Evolutionary conservation across 1,140 invertebrate species (phyloP).

Genomic region (Aphis gossypii): DNA sequence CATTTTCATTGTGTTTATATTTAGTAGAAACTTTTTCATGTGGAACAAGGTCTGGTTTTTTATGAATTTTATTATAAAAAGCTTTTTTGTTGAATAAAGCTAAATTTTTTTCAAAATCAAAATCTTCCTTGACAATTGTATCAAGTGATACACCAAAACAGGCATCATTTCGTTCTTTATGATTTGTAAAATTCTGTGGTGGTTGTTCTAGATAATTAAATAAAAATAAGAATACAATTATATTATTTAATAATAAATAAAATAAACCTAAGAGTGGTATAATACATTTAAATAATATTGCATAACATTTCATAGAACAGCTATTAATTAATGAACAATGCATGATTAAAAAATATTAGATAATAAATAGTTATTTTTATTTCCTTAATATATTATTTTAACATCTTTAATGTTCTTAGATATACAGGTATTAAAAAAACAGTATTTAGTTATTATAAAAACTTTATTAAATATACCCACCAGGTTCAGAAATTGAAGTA

Average conservation of each 20-base stretch:
- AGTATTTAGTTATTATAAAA: too few relatives aligned
- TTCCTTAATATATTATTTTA: not conserved
- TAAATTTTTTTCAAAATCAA: constrained; percentile 94
- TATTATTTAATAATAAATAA: not conserved
- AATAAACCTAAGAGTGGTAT: not conserved
- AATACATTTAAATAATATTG: not conserved
- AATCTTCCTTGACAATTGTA: constrained; percentile 75
- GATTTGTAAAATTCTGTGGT: constrained; percentile 65
- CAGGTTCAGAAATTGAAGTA: constrained; percentile 60
- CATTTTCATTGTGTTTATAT: constrained; percentile 85
- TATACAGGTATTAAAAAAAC: not conserved
- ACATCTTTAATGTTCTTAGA: not conserved
- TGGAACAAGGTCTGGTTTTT: constrained; percentile 71
- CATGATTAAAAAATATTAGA: too few relatives aligned
- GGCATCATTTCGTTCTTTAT: constrained; percentile 67
- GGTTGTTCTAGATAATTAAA: constrained; percentile 61
- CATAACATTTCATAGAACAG: not conserved
- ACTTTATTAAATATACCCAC: constrained; percentile 58
- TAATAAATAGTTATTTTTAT: not conserved
- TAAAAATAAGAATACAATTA: not conserved
- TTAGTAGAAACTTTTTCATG: constrained; percentile 66
- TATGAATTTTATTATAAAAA: constrained; percentile 60
- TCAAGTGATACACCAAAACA: constrained; percentile 72
- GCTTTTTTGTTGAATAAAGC: constrained; percentile 86
- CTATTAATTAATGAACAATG: too few relatives aligned